These are phyloP conservation scores for Alcedo quadribrachys DNA, from an alignment of 2,797 vertebrate species.

Conservation along the genomic window DNA sequence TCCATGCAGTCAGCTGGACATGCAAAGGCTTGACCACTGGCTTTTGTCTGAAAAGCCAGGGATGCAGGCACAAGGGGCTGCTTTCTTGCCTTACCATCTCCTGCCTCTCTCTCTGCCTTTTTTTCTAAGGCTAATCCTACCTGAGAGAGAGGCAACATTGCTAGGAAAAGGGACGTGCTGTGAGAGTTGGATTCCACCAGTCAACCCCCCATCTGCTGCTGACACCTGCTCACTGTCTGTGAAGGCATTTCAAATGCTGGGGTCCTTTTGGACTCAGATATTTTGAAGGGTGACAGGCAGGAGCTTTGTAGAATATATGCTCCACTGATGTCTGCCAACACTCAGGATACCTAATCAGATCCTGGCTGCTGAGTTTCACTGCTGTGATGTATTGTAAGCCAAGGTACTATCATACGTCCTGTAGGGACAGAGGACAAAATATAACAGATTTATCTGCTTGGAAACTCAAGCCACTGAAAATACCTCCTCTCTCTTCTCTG, in stretches of 20 bases:
- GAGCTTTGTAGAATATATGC: background rate
- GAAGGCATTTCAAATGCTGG: background rate
- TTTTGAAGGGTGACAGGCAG: background rate
- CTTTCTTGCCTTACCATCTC: background rate
- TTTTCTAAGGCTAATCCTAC: background rate
- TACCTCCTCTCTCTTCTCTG: background rate
- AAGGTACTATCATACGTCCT: rapidly evolving
- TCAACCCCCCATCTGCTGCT: constrained; percentile 7
- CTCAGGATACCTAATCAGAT: background rate
- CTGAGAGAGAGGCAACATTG: background rate
- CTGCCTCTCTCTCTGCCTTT: background rate
- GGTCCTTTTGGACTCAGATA: background rate
- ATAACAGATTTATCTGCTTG: background rate
- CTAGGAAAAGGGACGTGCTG: background rate
- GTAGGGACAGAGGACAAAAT: background rate
- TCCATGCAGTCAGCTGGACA: background rate
- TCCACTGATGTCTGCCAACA: background rate
- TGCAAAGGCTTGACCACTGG: background rate
- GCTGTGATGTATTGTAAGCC: background rate
- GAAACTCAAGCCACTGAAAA: background rate
- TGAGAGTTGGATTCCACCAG: background rate
- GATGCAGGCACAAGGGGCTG: background rate
- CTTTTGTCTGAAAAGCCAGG: background rate
- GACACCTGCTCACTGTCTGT: background rate
- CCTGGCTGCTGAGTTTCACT: background rate